A percentile compares a stretch with the other conserved stretches of the same genome.
Conservation (phyloP, 2,888 invertebrate species). For the Conus canariensis region DNA sequence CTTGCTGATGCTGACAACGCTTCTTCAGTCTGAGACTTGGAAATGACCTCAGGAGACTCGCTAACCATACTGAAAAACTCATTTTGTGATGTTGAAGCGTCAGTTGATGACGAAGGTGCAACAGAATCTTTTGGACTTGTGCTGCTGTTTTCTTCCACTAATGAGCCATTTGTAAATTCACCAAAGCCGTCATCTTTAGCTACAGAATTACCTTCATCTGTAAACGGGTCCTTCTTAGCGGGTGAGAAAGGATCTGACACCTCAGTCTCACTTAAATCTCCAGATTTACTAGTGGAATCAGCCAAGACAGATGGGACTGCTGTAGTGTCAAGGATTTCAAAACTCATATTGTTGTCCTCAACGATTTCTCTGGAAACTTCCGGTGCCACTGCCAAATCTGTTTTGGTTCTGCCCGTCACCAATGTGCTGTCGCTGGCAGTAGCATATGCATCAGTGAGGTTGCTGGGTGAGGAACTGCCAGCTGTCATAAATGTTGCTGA, state of each 20-base stretch:
- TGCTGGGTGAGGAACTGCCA: constrained; percentile 9
- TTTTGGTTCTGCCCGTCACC: background rate
- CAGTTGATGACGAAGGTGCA: background rate
- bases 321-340: constrained; percentile 23
- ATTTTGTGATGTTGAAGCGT: background rate
- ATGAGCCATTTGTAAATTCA: constrained; percentile 31
- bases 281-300: background rate
- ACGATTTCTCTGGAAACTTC: background rate
- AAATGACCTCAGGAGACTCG: background rate
- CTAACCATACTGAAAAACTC: constrained; percentile 13
- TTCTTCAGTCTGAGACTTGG: constrained; percentile 5
- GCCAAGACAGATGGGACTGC: constrained; percentile 18
- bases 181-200: constrained; percentile 37
- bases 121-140: background rate
- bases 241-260: background rate
- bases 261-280: background rate
- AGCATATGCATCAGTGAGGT: constrained; percentile 27
- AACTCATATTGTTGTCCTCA: background rate
- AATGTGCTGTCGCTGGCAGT: constrained; percentile 38
- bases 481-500: constrained; percentile 39
- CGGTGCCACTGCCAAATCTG: background rate
- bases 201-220: background rate
- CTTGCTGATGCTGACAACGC: background rate
- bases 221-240: background rate
- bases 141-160: background rate